phyloP scores from a whole-genome alignment of 2,797 vertebrate species.

The Enteromius mattozi region DNA sequence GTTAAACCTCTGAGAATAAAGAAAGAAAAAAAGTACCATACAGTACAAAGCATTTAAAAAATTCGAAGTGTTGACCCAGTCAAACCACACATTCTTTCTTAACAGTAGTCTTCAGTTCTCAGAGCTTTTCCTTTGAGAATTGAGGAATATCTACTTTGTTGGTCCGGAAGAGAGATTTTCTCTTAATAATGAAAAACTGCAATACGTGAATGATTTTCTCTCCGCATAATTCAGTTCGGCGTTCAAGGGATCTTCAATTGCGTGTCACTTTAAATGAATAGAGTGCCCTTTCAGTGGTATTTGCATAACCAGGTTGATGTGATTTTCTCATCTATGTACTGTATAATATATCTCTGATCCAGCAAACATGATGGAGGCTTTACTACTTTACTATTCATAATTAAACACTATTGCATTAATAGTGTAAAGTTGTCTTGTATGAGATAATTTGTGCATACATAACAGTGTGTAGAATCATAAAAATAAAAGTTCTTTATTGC shows the following conservation, averaged over 20 bases:
- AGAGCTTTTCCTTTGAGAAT: not conserved
- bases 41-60: not conserved
- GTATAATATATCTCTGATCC: not conserved
- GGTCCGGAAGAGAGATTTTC: not conserved
- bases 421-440: not conserved
- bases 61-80: not conserved
- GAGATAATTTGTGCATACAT: not conserved
- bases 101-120: not conserved
- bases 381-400: not conserved
- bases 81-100: not conserved
- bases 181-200: not conserved
- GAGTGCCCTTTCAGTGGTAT: slow-evolving; percentile 9
- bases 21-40: not conserved
- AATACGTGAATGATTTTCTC: not conserved
- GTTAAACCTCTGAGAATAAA: not conserved
- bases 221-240: slow-evolving; percentile 15
- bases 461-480: not conserved
- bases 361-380: not conserved
- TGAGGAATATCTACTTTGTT: not conserved
- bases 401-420: not conserved
- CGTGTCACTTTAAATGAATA: slow-evolving; percentile 5
- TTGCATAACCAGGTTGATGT: slow-evolving; percentile 16
- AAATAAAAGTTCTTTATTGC: not conserved
- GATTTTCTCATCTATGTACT: not conserved
- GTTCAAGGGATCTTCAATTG: not conserved